Evolutionary conservation across 2,888 invertebrate genomes (phyloP).

Genomic region (Steinernema scapterisci): DNA sequence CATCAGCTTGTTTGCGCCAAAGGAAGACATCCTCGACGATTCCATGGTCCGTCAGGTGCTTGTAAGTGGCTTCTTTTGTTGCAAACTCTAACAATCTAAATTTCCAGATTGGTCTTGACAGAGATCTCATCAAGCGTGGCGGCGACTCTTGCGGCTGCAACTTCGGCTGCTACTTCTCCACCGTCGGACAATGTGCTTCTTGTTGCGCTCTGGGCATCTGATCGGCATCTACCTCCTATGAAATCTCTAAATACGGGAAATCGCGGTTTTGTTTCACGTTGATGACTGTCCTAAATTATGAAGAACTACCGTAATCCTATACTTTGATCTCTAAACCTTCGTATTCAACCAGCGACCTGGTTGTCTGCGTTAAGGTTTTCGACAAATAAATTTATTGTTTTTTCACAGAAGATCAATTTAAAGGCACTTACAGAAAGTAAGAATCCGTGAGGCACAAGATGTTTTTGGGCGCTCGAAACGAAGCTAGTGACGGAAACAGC

Average conservation of each 20-base stretch:
- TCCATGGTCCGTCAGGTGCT: conserved; percentile 8
- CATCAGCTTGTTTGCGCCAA: background rate
- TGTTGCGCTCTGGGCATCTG: conserved; percentile 62
- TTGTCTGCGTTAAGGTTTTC: too few relatives aligned
- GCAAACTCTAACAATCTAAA: too few relatives aligned
- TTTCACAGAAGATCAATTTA: too few relatives aligned
- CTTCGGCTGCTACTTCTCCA: conserved; percentile 64
- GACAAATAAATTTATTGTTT: too few relatives aligned
- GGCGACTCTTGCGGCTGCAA: conserved; percentile 64
- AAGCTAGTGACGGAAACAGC: too few relatives aligned
- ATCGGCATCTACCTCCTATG: conserved; percentile 27
- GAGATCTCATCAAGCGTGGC: conserved; percentile 40
- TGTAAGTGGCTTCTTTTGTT: background rate
- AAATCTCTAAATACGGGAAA: conserved; percentile 24
- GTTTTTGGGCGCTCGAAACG: too few relatives aligned
- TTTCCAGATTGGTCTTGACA: conserved; percentile 32
- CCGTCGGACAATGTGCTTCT: conserved; percentile 59
- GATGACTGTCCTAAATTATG: background rate
- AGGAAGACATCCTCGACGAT: background rate
- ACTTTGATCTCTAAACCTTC: conserved; percentile 13
- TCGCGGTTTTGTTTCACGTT: background rate
- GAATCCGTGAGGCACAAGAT: too few relatives aligned
- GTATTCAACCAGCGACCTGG: too few relatives aligned
- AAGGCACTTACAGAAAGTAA: too few relatives aligned
- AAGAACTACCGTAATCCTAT: background rate